Base-by-base conservation (phyloP, 2,888 invertebrate genomes). In the Archips crataeganus region DNA sequence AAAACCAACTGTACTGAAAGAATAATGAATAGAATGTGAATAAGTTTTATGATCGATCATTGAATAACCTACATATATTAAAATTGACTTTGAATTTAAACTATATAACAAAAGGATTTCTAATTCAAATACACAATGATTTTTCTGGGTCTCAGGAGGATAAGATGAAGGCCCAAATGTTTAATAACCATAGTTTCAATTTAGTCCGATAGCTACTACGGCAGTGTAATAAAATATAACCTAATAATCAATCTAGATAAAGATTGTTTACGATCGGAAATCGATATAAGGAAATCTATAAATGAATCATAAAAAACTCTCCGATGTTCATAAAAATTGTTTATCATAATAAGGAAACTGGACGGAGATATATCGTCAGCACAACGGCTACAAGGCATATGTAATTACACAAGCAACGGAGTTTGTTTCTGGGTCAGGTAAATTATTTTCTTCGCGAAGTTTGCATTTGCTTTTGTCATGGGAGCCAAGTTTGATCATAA, bases 361-460 rank as follows among this genome's bases (percentile, higher is more conserved):
- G 39, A 65, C 63, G 45, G 51, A 54, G 34, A 65, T 15, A 65
- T 39, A 64, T 64, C 32, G 64, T 64, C 63, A 51, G 51, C 36
- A 39, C 65, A 51, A 65, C 15, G 65, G 65, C 15, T 36, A 39
- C 64, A 51, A 65, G 65, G 15, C 51, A 65, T 65, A 51, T 51
- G 51, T 65, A 65, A 51, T 51, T 65, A 51, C 51, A 15, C 51
- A 51, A 15, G 65, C 39, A 13, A 32, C 15, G 39, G 51, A 65
- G 51, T 34, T 64, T 64, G 64, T 65, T 65, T 65, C 65, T 65
- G 63, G 63, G 65, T 65, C 65, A 51, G 65, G 51, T 64, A 49
- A 36, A 65, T 65, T 65, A 65, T 54, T 51, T 65, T 51, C 65
- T 51, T 39, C n/a, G 3, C 36, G 10, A 65, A 65, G 51, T 65